Conservation (phyloP, 2,113 vertebrate species). For the Paramormyrops kingsleyae region DNA sequence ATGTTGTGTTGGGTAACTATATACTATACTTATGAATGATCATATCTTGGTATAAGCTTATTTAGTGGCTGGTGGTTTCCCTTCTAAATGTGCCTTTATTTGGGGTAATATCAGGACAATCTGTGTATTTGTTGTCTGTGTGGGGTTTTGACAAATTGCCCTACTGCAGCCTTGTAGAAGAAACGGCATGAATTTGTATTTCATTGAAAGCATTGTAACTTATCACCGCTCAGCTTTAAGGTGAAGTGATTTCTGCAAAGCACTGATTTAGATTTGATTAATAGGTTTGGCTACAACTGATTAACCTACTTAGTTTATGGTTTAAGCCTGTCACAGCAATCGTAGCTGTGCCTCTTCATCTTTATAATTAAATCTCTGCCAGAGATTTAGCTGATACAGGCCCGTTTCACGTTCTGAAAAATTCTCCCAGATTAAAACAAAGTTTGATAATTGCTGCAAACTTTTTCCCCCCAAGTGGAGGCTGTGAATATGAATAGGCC, state of each 20-base stretch:
- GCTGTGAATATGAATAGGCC: background rate
- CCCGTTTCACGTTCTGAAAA: background rate
- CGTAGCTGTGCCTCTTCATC: background rate
- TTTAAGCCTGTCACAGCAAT: background rate
- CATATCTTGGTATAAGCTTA: background rate
- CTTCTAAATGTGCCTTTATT: background rate
- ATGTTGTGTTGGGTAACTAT: conserved; percentile 5
- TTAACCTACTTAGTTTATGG: background rate
- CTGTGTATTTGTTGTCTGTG: background rate
- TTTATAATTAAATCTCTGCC: background rate
- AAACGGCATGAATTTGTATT: background rate
- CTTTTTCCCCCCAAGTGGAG: background rate
- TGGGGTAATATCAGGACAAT: background rate
- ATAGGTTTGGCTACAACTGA: background rate
- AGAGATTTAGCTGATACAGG: background rate
- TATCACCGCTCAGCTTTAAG: background rate
- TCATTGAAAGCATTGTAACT: background rate
- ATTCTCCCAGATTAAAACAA: background rate
- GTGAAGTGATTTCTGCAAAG: background rate
- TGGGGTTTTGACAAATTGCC: background rate
- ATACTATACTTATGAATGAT: background rate
- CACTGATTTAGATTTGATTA: background rate
- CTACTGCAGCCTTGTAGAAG: background rate
- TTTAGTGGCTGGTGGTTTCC: background rate
- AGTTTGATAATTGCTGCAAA: background rate